Evolutionary conservation across 92 coral and sea anemone genomes (phyloP).

Genomic region (Micromussa lordhowensis): DNA sequence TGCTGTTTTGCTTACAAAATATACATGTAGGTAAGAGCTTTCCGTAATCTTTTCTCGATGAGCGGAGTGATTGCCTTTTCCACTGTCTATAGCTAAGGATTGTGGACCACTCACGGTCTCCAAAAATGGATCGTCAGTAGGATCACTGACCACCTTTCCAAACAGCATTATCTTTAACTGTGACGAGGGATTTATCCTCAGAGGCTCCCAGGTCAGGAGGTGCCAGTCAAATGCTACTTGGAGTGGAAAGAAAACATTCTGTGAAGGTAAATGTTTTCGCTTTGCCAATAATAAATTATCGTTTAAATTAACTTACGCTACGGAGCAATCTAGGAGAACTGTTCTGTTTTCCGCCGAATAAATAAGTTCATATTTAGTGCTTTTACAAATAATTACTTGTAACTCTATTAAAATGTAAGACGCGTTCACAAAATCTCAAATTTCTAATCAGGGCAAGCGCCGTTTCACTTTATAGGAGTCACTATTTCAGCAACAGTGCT

Average conservation of each 20-base stretch:
- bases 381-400: too few species aligned
- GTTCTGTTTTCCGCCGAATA: too few species aligned
- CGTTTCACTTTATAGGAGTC: neutral
- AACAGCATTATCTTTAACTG: constrained; percentile 35
- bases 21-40: too few species aligned
- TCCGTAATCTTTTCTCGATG: neutral
- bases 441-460: too few species aligned
- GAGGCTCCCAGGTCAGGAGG: constrained; percentile 40
- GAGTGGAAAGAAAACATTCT: constrained; percentile 53
- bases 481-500: neutral
- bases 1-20: too few species aligned
- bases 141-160: constrained; percentile 57
- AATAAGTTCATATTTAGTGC: too few species aligned
- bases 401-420: too few species aligned
- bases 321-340: too few species aligned
- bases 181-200: constrained; percentile 33
- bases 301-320: too few species aligned
- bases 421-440: too few species aligned
- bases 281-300: too few species aligned
- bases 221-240: constrained; percentile 38
- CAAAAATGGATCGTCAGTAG: constrained; percentile 50
- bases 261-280: constrained; percentile 30
- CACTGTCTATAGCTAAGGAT: constrained; percentile 42
- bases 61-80: neutral
- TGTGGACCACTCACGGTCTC: constrained; percentile 58